Base-by-base conservation (phyloP, 2,113 vertebrate genomes). In the Eclectus roratus region DNA sequence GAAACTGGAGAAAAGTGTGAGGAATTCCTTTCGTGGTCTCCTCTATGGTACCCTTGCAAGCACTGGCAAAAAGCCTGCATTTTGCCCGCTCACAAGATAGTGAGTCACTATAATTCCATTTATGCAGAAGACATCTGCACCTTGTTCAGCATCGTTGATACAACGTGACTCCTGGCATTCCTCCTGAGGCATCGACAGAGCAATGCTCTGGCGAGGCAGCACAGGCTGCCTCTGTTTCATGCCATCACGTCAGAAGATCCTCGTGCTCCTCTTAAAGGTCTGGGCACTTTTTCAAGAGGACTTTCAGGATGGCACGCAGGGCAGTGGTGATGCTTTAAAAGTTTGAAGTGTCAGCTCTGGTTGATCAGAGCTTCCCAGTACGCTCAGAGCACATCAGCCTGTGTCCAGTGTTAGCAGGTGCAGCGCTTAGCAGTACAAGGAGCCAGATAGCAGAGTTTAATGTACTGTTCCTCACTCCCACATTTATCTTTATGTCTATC, bases 211-310 rank as follows among this genome's bases (percentile, higher is more conserved):
- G 12, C 1, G 0, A 58, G 39, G 78, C 60, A 80, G 86, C 60
- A 44, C 52, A 17, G 80, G 46, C 89, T 60, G 89, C 65, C 73
- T 55, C 24, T 16, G 0, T 47, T 28, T 76, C 63, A 5, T 27
- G 53, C 68, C 80, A 63, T 49, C 9, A 9, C 43, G 46, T 78
- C 88, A 92, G 80, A 68, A 78, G 80, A 68, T 74, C 72, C 69
- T 90, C 13, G 3, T 3, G 15, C 46, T 71, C 64, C 60, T 91
- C 91, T 89, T 93, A 71, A 71, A 93, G 55, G 50, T 13, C 92
- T 84, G 91, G 79, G 77, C 35, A 25, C 20, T 23, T 85, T 84
- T 80, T 93, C 80, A 81, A 93, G 72, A 84, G 83, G 80, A 93
- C 88, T 93, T 90, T 91, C 60, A 60, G 80, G 55, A 92, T 2